phyloP scores from a whole-genome alignment of 2,113 vertebrate species.

The Ictalurus punctatus region DNA sequence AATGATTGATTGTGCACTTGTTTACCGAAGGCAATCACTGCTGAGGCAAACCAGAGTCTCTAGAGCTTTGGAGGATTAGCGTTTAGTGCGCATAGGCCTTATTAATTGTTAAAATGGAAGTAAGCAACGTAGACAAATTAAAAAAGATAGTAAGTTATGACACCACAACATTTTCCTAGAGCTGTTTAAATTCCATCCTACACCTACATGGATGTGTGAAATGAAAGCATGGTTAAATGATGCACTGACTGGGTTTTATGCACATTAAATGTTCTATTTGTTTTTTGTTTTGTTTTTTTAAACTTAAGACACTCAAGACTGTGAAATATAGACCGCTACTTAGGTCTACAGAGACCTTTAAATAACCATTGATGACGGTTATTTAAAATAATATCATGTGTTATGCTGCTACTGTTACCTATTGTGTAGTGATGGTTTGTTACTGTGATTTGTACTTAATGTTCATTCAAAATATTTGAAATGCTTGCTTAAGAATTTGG shows the following conservation, averaged over 20 bases:
- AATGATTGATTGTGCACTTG: conserved; percentile 83
- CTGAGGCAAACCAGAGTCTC: conserved; percentile 82
- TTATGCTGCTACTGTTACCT: not conserved
- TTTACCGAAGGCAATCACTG: conserved; percentile 80
- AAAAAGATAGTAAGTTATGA: conserved; percentile 29
- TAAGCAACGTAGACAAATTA: conserved; percentile 29
- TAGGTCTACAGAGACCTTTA: not conserved
- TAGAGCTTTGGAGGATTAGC: conserved; percentile 68
- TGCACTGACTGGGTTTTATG: not conserved
- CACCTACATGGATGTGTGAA: not conserved
- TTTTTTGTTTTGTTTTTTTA: not conserved
- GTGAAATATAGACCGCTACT: not conserved
- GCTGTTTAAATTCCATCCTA: not conserved
- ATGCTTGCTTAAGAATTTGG: not conserved
- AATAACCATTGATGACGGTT: not conserved
- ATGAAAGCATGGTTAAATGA: not conserved
- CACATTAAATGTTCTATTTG: too few relatives aligned
- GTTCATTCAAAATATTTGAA: not conserved
- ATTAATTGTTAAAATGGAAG: conserved; percentile 54
- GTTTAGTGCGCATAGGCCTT: conserved; percentile 53
- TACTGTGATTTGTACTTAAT: not conserved
- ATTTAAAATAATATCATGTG: not conserved
- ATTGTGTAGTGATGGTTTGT: not conserved
- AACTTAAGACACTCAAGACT: not conserved
- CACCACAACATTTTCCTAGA: conserved; percentile 5